Evolutionary conservation across 2,113 vertebrate species (phyloP), one percentile per base, ranked within the genome.

Genomic region (Carassius gibelio): DNA sequence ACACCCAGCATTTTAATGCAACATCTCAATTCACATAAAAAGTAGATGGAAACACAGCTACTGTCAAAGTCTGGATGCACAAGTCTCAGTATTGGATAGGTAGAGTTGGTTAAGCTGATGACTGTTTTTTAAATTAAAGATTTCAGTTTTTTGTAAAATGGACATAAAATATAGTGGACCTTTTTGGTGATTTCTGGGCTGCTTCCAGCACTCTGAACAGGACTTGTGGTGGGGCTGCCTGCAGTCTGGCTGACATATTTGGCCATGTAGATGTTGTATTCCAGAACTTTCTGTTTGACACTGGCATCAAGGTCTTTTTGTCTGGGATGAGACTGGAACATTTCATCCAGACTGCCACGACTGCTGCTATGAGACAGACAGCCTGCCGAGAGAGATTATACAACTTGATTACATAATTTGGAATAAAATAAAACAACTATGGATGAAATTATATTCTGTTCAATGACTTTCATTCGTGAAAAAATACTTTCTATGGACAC

Each of bases 221-320:
- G 96, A 89, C 97, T 98, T 87, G 90, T 87, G 2, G 91, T 86
- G 1, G 96, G 96, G 91, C 96, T 98, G 75, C 90, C 92, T n/a
- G 71, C 85, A 42, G 94, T 95, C 0, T 91, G 94, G 57, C 95
- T 96, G 90, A 98, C 87, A 83, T 97, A 99, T 85, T 96, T 96
- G 52, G 97, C 96, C 98, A 99, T 99, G 88, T 98, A 99, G 89
- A 98, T 88, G 0, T 81, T 95, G 88, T 99, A 99, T 91, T 99
- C 97, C 91, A 99, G 91, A 93, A 96, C 94, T 89, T 97, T 99
- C 90, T 97, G 97, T 84, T 94, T 94, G 62, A 94, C 23, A 0
- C 91, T 93, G 82, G 91, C 92, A 57, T 92, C 50, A 75, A 95
- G 87, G 42, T 99, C 98, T 89, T 94, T 97, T 91, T 94, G 95